phyloP scores from a whole-genome alignment of 2,113 vertebrate genomes.

The Gavialis gangeticus region DNA sequence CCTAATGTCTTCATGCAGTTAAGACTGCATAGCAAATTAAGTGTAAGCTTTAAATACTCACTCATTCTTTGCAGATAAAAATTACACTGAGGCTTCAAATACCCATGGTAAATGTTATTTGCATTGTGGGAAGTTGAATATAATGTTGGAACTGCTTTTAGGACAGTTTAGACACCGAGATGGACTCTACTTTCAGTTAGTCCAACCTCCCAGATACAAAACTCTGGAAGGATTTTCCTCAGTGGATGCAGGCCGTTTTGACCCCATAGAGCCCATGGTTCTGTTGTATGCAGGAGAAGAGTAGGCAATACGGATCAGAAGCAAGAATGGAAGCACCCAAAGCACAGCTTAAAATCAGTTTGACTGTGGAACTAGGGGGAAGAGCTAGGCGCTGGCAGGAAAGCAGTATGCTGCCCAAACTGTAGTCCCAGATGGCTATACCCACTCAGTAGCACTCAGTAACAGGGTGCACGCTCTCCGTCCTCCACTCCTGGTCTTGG shows the following conservation, averaged over 20 bases:
- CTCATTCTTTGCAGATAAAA: not conserved
- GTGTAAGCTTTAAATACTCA: not conserved
- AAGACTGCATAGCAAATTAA: not conserved
- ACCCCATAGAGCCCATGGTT: too few species aligned
- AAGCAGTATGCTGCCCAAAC: not conserved
- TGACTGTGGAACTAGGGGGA: not conserved
- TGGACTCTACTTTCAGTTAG: not conserved
- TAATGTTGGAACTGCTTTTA: not conserved
- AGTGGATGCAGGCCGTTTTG: not conserved
- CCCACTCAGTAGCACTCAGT: not conserved
- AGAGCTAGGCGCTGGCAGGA: not conserved
- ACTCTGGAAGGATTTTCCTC: not conserved
- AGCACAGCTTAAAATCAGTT: not conserved
- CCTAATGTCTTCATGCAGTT: accelerated
- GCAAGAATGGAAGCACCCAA: not conserved
- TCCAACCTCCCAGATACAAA: not conserved
- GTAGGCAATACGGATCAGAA: not conserved
- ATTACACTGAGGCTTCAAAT: not conserved
- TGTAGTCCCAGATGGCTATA: not conserved
- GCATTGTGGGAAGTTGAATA: not conserved
- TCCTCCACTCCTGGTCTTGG: not conserved
- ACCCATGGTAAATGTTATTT: not conserved
- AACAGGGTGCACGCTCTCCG: too few species aligned
- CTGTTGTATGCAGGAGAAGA: not conserved
- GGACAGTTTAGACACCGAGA: not conserved